Base-by-base conservation (phyloP, 2,113 vertebrate genomes). In the Hemichromis elongatus region DNA sequence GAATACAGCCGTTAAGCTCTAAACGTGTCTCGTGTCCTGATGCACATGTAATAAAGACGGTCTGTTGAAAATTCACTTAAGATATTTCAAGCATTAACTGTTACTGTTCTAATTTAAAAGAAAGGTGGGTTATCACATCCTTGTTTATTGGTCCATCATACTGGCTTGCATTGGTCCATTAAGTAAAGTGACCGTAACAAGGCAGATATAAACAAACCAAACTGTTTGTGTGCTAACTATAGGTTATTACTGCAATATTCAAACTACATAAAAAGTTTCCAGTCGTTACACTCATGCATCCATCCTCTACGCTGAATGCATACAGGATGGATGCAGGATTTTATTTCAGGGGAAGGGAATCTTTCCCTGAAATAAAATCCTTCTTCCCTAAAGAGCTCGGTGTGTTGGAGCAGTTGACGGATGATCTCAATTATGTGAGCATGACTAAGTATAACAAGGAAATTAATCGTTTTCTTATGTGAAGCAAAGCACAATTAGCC, bases 311-410 rank as follows among this genome's bases (percentile, higher is more conserved):
- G 47, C n/a, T n/a, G n/a, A n/a, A n/a, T n/a, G n/a, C n/a, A n/a
- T n/a, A n/a, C n/a, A n/a, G n/a, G n/a, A n/a, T n/a, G n/a, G n/a
- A n/a, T n/a, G n/a, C n/a, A n/a, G n/a, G n/a, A n/a, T n/a, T n/a
- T n/a, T n/a, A n/a, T n/a, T n/a, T n/a, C n/a, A n/a, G n/a, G n/a
- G n/a, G n/a, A n/a, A n/a, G n/a, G n/a, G n/a, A n/a, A n/a, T n/a
- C 37, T 40, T 40, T 10, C 9, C 66, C 40, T 45, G 14, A 70
- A 26, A 70, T 70, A 6, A 70, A 70, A 45, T 70, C 66, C 40
- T 73, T 11, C 16, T 73, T 24, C 26, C 28, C 47, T 28, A 28
- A 45, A 19, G 68, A 73, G 26, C 14, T 0, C 0, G 16, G 40
- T 73, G 14, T 47, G 66, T 73, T 28, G 24, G 66, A 45, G 21